Conservation (phyloP, 2,888 invertebrate species). For the Eupithecia abbreviata region DNA sequence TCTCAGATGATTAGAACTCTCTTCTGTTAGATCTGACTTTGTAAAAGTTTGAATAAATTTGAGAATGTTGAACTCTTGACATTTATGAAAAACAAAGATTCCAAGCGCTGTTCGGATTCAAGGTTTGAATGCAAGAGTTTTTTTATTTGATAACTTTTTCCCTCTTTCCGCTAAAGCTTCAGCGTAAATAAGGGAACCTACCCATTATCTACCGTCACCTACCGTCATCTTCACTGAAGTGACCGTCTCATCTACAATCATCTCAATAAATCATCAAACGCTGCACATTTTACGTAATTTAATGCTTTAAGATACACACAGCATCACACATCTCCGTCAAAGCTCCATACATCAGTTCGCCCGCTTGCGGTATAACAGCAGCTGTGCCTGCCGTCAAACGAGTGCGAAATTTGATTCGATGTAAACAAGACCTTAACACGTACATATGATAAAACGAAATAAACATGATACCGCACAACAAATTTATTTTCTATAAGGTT, state of each 20-base stretch:
- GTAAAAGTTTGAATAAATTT: not conserved
- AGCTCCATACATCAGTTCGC: not conserved
- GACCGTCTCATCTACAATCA: not conserved
- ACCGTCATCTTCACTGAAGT: no score
- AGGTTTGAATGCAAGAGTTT: not conserved
- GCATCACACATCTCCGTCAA: not conserved
- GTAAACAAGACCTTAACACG: constrained; percentile 20
- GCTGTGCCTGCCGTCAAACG: constrained; percentile 19
- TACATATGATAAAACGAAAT: constrained; percentile 30
- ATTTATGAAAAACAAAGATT: not conserved
- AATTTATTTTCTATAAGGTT: constrained; percentile 9
- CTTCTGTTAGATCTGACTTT: not conserved
- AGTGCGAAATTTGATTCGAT: constrained; percentile 26
- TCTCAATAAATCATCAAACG: not conserved
- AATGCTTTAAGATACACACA: not conserved
- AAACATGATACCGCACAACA: constrained; percentile 25
- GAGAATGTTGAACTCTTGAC: not conserved
- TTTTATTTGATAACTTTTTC: no score
- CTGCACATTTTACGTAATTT: not conserved
- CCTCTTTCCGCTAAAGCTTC: not conserved
- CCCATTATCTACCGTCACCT: no score
- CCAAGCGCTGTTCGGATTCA: not conserved
- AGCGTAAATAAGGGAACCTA: not conserved
- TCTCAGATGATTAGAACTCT: not conserved
- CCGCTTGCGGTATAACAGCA: not conserved